These are phyloP conservation scores for Antechinus flavipes DNA, from an alignment of 2,113 vertebrate genomes.

Conservation along the genomic window DNA sequence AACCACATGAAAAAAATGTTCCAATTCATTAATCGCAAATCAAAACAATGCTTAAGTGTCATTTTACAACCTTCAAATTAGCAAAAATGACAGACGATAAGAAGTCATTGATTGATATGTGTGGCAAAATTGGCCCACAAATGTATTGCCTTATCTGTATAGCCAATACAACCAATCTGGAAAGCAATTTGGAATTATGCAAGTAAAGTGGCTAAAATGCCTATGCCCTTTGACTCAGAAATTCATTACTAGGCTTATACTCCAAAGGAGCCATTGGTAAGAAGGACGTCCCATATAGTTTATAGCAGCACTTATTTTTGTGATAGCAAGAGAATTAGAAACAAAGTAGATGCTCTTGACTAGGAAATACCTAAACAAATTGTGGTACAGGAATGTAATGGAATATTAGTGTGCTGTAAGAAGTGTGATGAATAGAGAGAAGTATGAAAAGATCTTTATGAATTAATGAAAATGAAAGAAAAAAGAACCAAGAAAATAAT, in stretches of 20 bases:
- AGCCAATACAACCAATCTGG: not conserved
- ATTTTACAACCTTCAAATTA: not conserved
- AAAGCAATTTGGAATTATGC: not conserved
- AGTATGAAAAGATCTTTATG: not conserved
- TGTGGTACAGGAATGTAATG: not conserved
- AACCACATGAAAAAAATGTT: not conserved
- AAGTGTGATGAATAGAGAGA: not conserved
- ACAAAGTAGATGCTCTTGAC: not conserved
- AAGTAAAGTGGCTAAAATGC: not conserved
- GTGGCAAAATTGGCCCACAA: not conserved
- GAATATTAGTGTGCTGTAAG: not conserved
- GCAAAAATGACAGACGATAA: not conserved
- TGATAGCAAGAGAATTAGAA: not conserved
- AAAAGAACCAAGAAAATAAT: not conserved
- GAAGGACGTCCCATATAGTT: not conserved
- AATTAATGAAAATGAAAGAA: not conserved
- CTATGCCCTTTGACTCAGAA: not conserved
- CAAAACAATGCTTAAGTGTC: not conserved
- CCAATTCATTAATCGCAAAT: not conserved
- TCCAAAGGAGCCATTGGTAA: not conserved
- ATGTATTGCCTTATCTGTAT: not conserved
- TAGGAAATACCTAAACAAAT: not conserved
- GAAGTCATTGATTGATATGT: not conserved
- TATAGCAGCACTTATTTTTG: not conserved
- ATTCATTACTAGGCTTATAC: not conserved